Evolutionary conservation across 1,140 invertebrate genomes (phyloP), one percentile per base, ranked within the genome.

Genomic region (Cotesia glomerata): DNA sequence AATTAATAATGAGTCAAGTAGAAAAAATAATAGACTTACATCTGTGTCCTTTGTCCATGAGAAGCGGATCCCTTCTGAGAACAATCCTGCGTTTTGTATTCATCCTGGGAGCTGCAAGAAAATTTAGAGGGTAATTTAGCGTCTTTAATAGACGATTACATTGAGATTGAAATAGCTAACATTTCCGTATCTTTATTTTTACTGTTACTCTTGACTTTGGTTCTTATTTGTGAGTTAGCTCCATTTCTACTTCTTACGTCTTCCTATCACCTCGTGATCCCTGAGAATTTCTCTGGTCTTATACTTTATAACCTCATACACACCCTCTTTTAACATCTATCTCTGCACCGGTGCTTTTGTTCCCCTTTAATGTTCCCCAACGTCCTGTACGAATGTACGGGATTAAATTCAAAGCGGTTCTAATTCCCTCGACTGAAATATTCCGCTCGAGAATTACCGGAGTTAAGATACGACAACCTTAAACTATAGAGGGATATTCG

Each of bases 31-130:
- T 73, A 56, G 78, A 90, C 93, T 92, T 88, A 96, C 95, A 94
- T 90, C 94, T 90, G 80, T 95, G 94, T 35, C 93, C 93, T 84
- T 95, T 94, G 82, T 96, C 95, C 35, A 80, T 77, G 51, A 92
- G 89, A 5, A 71, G 62, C 13, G 94, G 91, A 86, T 95, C 94
- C 75, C 93, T 89, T 67, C 93, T 89, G 26, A 96, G 86, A 14
- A 93, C 89, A 35, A 95, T 92, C 77, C 92, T 90, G 74, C 91
- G 88, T 75, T 94, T 93, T 54, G 92, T 87, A 79, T 91, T 91
- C 69, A 89, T 87, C 76, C 90, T 87, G 67, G 90, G 86, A 54
- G 89, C 92, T 84, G 91, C 88, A 87, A 84, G 13, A 36, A 39
- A 70, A 77, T 68, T 66, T 62, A 36, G n/a, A 62, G 3, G 34